Conservation (phyloP, 2,888 invertebrate genomes). For the Zhengitettix transpicula region DNA sequence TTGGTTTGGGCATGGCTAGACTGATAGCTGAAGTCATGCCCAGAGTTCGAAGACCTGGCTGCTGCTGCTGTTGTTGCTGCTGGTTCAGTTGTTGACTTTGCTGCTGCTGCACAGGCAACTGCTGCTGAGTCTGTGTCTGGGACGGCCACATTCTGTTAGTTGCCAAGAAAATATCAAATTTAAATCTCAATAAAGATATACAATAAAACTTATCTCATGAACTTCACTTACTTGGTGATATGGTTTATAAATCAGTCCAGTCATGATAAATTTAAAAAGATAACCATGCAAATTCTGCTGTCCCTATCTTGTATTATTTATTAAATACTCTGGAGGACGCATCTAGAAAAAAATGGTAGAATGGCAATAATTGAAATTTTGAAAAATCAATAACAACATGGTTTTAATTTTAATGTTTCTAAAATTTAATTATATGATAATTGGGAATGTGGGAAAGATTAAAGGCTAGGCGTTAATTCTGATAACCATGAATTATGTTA, state of each 20-base stretch:
- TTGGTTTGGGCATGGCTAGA: conserved; percentile 63
- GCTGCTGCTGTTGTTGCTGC: conserved; percentile 20
- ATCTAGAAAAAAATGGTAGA: neutral
- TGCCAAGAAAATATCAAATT: too few species aligned
- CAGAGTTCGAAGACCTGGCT: conserved; percentile 42
- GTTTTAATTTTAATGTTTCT: too few species aligned
- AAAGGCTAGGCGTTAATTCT: too few species aligned
- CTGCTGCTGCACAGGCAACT: conserved; percentile 15
- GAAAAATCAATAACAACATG: too few species aligned
- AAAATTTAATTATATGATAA: too few species aligned
- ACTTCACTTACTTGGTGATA: neutral
- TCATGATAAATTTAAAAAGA: neutral
- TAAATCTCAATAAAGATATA: neutral
- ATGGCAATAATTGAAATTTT: too few species aligned
- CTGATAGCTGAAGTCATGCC: conserved; percentile 95
- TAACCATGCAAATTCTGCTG: neutral
- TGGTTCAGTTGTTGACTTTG: conserved; percentile 18
- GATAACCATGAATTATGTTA: too few species aligned
- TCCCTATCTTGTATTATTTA: neutral
- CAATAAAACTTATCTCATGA: too few species aligned
- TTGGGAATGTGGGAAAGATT: too few species aligned
- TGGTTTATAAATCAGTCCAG: neutral
- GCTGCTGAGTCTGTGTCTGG: conserved; percentile 7
- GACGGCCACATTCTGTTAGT: conserved; percentile 11
- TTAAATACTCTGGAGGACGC: neutral